Percentiles rank a stretch among this genome's conserved stretches.
These are phyloP conservation scores for Ferrisia virgata DNA, from an alignment of 2,888 invertebrate species.

Conservation along the genomic window DNA sequence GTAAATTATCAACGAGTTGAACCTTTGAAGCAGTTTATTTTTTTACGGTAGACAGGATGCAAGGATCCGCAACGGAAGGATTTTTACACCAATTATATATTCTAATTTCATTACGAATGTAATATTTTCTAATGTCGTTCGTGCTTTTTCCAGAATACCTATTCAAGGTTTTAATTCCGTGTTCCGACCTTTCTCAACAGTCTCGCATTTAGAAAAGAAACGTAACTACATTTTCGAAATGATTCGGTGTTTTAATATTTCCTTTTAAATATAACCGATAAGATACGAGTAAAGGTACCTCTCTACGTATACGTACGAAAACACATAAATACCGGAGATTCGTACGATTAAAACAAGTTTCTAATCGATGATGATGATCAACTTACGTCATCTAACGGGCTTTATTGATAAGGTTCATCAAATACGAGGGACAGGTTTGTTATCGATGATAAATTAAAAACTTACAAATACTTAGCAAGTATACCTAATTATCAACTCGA, in stretches of 20 bases:
- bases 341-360: not conserved
- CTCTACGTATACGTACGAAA: not conserved
- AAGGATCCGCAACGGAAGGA: constrained; percentile 5
- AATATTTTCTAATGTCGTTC: not conserved
- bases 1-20: not conserved
- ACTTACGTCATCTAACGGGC: not conserved
- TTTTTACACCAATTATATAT: not conserved
- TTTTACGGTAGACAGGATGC: not conserved
- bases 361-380: not conserved
- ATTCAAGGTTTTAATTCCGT: not conserved
- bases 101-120: constrained; percentile 5
- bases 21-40: not conserved
- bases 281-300: not conserved
- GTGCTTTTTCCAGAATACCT: not conserved
- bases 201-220: not conserved
- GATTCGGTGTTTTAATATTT: not conserved
- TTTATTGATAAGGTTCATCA: not conserved
- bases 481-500: no score
- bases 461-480: no score
- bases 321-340: no score
- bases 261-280: not conserved
- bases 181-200: not conserved
- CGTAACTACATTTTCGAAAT: not conserved
- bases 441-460: not conserved
- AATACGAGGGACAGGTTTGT: not conserved